Percentiles rank a stretch among this genome's conserved stretches.
Evolutionary conservation across 2,888 invertebrate genomes (phyloP).

Genomic region (Xylota segnis): DNA sequence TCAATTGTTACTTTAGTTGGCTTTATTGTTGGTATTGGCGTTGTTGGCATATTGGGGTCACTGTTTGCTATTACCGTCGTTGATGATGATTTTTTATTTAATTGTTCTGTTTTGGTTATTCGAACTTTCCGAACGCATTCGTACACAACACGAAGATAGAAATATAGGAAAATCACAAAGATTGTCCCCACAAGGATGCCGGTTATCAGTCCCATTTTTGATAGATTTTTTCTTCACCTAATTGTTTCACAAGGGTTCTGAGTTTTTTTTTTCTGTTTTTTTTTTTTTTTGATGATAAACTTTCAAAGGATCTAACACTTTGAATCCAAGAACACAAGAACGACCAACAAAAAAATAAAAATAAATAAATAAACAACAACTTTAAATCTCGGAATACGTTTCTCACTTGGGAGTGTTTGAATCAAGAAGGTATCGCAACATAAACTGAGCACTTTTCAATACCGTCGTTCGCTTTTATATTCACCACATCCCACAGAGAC

Average conservation of each 20-base stretch:
- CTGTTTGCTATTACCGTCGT: conserved; percentile 30
- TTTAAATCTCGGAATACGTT: conserved; percentile 33
- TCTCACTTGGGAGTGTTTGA: conserved; percentile 34
- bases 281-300: neutral
- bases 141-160: conserved; percentile 78
- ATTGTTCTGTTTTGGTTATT: conserved; percentile 65
- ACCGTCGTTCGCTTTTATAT: conserved; percentile 74
- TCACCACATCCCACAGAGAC: conserved; percentile 48
- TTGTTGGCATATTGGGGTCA: conserved; percentile 41
- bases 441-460: conserved; percentile 70
- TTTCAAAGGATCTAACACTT: conserved; percentile 10
- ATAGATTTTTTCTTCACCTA: conserved; percentile 19
- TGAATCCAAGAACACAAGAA: conserved; percentile 20
- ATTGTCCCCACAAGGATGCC: conserved; percentile 71
- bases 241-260: conserved; percentile 15
- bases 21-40: conserved; percentile 4
- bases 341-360: neutral
- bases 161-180: conserved; percentile 73
- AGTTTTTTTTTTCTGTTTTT: neutral
- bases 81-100: conserved; percentile 59
- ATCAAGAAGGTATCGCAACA: conserved; percentile 70
- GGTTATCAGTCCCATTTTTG: conserved; percentile 75
- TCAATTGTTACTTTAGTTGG: conserved; percentile 41
- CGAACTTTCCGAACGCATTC: conserved; percentile 78
- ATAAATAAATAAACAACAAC: too few relatives aligned